Evolutionary conservation across 2,888 invertebrate genomes (phyloP), one percentile per base, ranked within the genome.

Genomic region (Eupithecia insigniata): DNA sequence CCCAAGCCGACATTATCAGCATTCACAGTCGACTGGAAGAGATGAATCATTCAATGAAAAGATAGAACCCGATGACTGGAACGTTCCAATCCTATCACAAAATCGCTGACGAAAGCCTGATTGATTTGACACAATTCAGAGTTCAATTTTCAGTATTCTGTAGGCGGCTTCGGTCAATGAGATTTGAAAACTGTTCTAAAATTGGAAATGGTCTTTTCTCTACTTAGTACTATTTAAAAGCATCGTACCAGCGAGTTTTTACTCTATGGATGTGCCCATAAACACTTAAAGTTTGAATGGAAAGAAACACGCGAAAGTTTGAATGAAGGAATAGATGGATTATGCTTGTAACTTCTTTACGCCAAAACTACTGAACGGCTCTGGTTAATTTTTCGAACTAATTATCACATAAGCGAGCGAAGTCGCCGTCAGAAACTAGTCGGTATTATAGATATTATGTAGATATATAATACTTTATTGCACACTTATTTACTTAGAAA

Each of bases 81-180:
- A 80, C 80, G 46, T 58, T 71, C 36, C 55, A 78, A 81, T 76
- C 77, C 75, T 73, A 77, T 65, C 39, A 30, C 60, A 66, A 68
- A 76, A 69, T 70, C 71, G 81, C 80, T 82, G 85, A 81, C 80
- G 80, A 81, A 77, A 80, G 83, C 84, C 83, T 88, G 88, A 89
- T 88, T 88, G 87, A 79, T 84, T 81, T 82, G 82, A 80, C 81
- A 82, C 78, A 77, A 77, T 78, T 81, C 76, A 72, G 73, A 79
- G 81, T 82, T 82, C 80, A 82, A 82, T 75, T 79, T 70, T 26
- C 67, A 71, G 72, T 77, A 64, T 80, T 76, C 77, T 76, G 78
- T 74, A 80, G 76, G 77, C 79, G 55, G 65, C 60, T 65, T 39
- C 16, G 18, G 58, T 55, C 34, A 66, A 61, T 60, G 39, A 32